Conservation (phyloP, 2,797 vertebrate genomes). For the Clarias laeviceps region DNA sequence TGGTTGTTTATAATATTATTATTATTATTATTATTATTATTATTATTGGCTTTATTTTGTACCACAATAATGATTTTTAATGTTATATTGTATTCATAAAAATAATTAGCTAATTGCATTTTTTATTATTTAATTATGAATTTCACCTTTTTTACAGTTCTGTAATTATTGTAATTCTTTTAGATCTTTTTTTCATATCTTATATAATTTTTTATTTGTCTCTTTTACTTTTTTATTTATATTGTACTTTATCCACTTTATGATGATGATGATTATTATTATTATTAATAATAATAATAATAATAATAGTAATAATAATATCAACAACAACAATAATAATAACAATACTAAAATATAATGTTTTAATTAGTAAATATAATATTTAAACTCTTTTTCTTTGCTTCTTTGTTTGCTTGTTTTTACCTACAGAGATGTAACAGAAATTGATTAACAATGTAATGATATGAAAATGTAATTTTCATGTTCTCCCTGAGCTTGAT, state of each 20-base stretch:
- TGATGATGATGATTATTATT: neutral
- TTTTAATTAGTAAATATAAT: neutral
- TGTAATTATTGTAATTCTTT: neutral
- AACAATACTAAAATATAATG: neutral
- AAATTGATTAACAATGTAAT: too few relatives aligned
- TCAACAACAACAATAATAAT: too few relatives aligned
- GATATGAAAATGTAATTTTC: too few relatives aligned
- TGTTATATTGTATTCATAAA: neutral
- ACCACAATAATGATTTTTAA: neutral
- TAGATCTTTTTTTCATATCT: neutral
- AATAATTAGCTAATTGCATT: neutral
- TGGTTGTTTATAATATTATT: too few relatives aligned
- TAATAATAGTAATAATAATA: neutral
- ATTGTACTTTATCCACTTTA: neutral
- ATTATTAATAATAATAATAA: neutral
- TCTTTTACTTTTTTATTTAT: neutral
- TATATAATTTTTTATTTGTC: neutral
- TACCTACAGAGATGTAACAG: too few relatives aligned
- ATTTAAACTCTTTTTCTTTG: too few relatives aligned
- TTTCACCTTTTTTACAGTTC: neutral
- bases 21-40: too few relatives aligned
- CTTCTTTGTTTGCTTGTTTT: too few relatives aligned
- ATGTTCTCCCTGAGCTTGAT: too few relatives aligned
- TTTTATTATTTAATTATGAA: neutral
- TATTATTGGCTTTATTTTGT: neutral